Conservation (phyloP, 1,140 invertebrate species). For the Littorina saxatilis region DNA sequence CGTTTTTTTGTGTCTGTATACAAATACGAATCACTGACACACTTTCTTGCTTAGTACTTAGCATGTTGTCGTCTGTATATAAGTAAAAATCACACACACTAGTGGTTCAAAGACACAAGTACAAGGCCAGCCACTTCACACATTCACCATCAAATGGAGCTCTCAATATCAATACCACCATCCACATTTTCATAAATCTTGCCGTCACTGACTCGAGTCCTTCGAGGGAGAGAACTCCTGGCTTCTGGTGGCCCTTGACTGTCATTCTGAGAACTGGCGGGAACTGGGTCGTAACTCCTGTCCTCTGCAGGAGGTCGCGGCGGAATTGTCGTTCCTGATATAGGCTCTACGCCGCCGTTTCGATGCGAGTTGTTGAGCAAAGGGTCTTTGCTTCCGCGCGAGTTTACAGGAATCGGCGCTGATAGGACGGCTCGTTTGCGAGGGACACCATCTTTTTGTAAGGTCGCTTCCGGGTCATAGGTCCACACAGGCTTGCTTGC, state of each 20-base stretch:
- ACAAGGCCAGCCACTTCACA: too few species aligned
- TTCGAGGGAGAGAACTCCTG: conserved; percentile 32
- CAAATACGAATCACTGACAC: too few species aligned
- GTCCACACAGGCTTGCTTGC: conserved; percentile 25
- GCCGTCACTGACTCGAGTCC: conserved; percentile 49
- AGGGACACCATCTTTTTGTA: conserved; percentile 35
- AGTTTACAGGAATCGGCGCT: background rate
- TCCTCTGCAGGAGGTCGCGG: background rate
- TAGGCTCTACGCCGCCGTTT: conserved; percentile 14
- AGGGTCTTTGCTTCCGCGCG: background rate
- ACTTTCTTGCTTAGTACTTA: too few species aligned
- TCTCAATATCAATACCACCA: conserved; percentile 55
- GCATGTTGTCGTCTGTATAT: too few species aligned
- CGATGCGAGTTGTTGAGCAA: background rate
- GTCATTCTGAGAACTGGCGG: conserved; percentile 39
- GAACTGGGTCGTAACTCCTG: conserved; percentile 12
- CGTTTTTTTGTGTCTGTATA: too few species aligned
- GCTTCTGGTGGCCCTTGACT: conserved; percentile 28
- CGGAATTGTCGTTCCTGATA: background rate
- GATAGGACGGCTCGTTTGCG: conserved; percentile 3
- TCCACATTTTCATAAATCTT: conserved; percentile 61
- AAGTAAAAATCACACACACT: too few species aligned
- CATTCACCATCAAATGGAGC: conserved; percentile 50
- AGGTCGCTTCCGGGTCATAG: conserved; percentile 40
- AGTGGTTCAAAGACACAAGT: too few species aligned